These are phyloP conservation scores for Orestias chungarensis DNA, from an alignment of 2,797 vertebrate genomes.

Conservation along the genomic window DNA sequence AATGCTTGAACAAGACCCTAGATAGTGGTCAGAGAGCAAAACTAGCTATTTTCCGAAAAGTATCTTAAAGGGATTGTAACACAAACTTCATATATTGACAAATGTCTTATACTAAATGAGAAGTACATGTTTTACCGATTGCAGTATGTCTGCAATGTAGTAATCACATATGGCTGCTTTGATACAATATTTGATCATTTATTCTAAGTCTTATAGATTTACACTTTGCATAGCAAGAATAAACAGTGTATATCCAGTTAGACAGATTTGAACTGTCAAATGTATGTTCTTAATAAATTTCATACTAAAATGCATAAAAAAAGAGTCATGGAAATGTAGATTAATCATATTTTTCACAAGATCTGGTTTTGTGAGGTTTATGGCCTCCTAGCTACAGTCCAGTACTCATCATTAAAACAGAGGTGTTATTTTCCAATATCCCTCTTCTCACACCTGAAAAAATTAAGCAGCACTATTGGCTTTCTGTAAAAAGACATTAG, in stretches of 20 bases:
- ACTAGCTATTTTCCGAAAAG: too few relatives aligned
- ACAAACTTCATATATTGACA: too few relatives aligned
- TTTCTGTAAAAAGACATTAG: slow-evolving; percentile 52
- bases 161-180: not conserved
- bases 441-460: slow-evolving; percentile 38
- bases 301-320: not conserved
- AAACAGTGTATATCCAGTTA: not conserved
- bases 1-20: not conserved
- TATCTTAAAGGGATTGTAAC: too few relatives aligned
- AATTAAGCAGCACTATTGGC: slow-evolving; percentile 37
- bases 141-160: not conserved
- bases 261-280: not conserved
- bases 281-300: not conserved
- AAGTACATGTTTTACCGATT: too few relatives aligned
- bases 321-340: too few relatives aligned
- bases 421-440: slow-evolving; percentile 13
- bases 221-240: not conserved
- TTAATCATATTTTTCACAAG: not conserved
- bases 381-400: not conserved
- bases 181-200: not conserved
- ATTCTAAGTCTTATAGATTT: not conserved
- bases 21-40: not conserved
- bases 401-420: not conserved
- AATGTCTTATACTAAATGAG: too few relatives aligned
- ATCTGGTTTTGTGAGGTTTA: not conserved